Percentiles rank a stretch among this genome's conserved stretches.
These are phyloP conservation scores for Artemia sinica DNA, from an alignment of 2,888 invertebrate species.

Conservation along the genomic window DNA sequence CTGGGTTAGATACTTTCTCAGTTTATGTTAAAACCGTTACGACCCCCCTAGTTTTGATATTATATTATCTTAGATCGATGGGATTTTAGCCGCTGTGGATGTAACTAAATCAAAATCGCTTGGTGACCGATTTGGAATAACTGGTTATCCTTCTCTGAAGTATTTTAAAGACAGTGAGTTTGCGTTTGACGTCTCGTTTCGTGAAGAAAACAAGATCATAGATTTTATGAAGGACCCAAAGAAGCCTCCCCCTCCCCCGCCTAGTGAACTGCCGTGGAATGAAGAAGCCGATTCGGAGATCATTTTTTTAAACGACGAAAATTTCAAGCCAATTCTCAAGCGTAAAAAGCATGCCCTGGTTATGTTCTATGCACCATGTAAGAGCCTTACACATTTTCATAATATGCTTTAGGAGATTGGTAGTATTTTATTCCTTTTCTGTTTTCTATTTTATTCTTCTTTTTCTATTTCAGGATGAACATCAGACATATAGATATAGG, in stretches of 20 bases:
- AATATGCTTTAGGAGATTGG: too few relatives aligned
- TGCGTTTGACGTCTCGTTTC: slow-evolving; percentile 52
- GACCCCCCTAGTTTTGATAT: background rate
- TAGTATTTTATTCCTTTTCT: too few relatives aligned
- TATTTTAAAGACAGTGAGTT: slow-evolving; percentile 58
- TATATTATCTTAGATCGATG: slow-evolving; percentile 40
- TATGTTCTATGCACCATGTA: slow-evolving; percentile 85
- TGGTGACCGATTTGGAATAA: slow-evolving; percentile 49
- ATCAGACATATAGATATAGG: too few relatives aligned
- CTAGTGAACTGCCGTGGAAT: slow-evolving; percentile 60
- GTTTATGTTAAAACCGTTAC: too few relatives aligned
- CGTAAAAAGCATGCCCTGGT: slow-evolving; percentile 71
- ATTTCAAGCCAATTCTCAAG: slow-evolving; percentile 53
- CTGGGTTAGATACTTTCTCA: too few relatives aligned
- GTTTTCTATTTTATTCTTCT: too few relatives aligned
- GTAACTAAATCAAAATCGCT: slow-evolving; percentile 55
- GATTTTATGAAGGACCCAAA: slow-evolving; percentile 67
- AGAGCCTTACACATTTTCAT: slow-evolving; percentile 32
- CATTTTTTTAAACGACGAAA: slow-evolving; percentile 52
- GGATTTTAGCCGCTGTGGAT: slow-evolving; percentile 64
- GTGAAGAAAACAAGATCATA: slow-evolving; percentile 57
- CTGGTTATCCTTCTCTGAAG: slow-evolving; percentile 61
- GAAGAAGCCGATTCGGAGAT: slow-evolving; percentile 52
- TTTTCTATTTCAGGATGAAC: too few relatives aligned
- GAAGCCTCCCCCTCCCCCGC: slow-evolving; percentile 54